Evolutionary conservation across 2,113 vertebrate species (phyloP).

Genomic region (Serilophus lunatus): DNA sequence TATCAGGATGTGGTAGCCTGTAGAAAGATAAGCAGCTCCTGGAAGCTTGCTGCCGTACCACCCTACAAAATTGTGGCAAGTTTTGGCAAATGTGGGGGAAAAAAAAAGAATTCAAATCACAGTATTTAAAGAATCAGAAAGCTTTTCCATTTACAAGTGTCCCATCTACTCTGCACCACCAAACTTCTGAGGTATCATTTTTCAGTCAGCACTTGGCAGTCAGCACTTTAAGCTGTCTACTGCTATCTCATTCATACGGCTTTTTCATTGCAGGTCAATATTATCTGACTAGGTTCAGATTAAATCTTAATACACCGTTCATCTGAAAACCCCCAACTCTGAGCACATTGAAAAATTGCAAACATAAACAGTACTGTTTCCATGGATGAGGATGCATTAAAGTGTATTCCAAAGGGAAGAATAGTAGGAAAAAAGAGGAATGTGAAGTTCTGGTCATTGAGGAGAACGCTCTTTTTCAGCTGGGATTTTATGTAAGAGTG

Average conservation of each 20-base stretch:
- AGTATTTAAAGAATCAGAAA: slow-evolving; percentile 27
- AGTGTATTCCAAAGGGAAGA: not conserved
- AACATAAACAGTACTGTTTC: slow-evolving; percentile 26
- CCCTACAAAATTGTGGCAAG: not conserved
- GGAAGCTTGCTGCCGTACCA: not conserved
- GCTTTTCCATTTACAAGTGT: slow-evolving; percentile 28
- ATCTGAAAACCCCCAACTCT: slow-evolving; percentile 29
- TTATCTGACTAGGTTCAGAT: slow-evolving; percentile 52
- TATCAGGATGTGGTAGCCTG: not conserved
- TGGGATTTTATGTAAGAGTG: not conserved
- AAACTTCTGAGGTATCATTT: slow-evolving; percentile 44
- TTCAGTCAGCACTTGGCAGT: slow-evolving; percentile 47
- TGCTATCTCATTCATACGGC: slow-evolving; percentile 43
- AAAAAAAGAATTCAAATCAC: not conserved
- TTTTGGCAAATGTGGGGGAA: not conserved
- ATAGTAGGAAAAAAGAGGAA: not conserved
- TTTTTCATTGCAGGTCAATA: slow-evolving; percentile 56
- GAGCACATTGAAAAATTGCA: slow-evolving; percentile 30
- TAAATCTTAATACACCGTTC: slow-evolving; percentile 46
- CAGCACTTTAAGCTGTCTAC: slow-evolving; percentile 38
- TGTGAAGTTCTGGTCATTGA: not conserved
- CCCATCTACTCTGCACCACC: slow-evolving; percentile 4
- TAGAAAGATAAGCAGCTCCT: not conserved
- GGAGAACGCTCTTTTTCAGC: not conserved
- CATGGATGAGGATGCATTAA: not conserved